Evolutionary conservation across 2,113 vertebrate genomes (phyloP), one percentile per base, ranked within the genome.

Genomic region (Sprattus sprattus): DNA sequence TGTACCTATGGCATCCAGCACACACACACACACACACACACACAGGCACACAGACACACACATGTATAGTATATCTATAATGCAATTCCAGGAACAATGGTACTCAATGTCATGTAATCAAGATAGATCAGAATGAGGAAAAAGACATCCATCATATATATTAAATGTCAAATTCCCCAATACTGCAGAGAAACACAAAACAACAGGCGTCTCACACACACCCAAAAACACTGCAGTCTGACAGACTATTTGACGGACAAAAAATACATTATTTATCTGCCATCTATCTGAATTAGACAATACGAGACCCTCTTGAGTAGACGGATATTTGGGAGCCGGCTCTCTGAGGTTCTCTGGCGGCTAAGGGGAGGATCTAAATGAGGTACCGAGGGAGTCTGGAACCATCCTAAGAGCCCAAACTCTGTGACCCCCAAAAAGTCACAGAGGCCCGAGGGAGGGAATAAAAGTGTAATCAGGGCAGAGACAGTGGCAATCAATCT

Each of bases 401-500:
- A 78, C 28, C 71, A 32, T 32, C 13, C 71, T 9, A 32, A 18
- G 71, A 78, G 71, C 71, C 67, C 28, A 78, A 78, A 78, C 25
- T 78, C 71, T 2, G 71, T 44, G 71, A 78, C 71, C 71, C 71
- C 71, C 11, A 75, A 75, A 75, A 75, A 75, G 67, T 75, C 10
- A 9, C 20, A n/a, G 28, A 16, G 71, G 28, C 32, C 16, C 71
- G 15, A 16, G 54, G 71, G 71, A 78, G 54, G 64, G 80, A 85
- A 82, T 57, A 46, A 47, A 75, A 88, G 81, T 78, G 45, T 86
- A 78, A 84, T 86, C 86, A 80, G 64, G 71, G 71, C 64, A 45
- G 71, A 78, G 71, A 32, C 71, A 15, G 25, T 44, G 32, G 71
- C 71, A 78, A 78, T 78, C 71, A 78, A 78, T 78, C 71, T 78